phyloP scores from a whole-genome alignment of 2,113 vertebrate species.

The Otis tarda region DNA sequence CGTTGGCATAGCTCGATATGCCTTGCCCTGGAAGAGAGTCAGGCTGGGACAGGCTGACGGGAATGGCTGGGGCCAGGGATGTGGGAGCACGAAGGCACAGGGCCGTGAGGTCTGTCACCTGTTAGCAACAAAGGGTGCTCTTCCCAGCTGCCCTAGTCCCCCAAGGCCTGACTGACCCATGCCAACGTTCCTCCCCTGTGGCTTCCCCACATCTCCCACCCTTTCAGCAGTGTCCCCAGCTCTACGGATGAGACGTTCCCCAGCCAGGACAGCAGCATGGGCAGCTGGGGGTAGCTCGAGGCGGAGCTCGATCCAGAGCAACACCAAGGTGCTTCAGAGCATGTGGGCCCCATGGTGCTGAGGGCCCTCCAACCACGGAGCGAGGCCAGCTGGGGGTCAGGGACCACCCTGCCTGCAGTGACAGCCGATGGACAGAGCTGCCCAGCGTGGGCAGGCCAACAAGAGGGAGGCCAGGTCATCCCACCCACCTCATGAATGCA shows the following conservation, averaged over 20 bases:
- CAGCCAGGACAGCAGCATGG: not conserved
- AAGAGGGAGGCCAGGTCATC: not conserved
- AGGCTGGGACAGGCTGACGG: not conserved
- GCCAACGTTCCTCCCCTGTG: rapidly evolving
- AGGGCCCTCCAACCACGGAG: not conserved
- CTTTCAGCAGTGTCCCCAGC: not conserved
- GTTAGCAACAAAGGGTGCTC: not conserved
- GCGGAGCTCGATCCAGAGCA: not conserved
- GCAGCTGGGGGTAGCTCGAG: not conserved
- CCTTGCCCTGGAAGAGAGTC: slow-evolving; percentile 60
- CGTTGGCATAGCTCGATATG: slow-evolving; percentile 64
- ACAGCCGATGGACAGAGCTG: not conserved
- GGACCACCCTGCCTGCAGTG: not conserved
- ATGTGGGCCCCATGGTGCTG: rapidly evolving
- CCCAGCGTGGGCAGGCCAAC: not conserved
- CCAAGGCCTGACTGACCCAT: not conserved
- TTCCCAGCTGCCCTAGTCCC: not conserved
- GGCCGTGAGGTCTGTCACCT: not conserved
- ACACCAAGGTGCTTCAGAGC: not conserved
- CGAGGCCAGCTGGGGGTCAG: not conserved
- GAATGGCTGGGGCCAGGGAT: not conserved
- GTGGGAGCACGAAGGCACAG: not conserved
- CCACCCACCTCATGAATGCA: rapidly evolving
- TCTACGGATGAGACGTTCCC: not conserved
- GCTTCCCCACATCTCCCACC: not conserved